phyloP scores from a whole-genome alignment of 2,888 invertebrate species.

The Teinopalpus imperialis region DNA sequence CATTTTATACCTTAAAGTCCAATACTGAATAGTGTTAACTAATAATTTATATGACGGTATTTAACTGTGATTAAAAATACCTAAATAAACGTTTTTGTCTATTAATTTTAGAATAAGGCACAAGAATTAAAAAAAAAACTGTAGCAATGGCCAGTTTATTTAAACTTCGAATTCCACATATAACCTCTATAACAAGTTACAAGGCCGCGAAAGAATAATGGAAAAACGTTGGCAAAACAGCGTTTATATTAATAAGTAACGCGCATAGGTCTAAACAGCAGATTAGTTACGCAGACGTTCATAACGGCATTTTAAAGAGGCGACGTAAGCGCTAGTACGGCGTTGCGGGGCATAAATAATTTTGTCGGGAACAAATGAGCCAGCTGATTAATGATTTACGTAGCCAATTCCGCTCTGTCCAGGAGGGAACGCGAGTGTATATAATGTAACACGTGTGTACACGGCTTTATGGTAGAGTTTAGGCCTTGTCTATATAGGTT shows the following conservation, averaged over 20 bases:
- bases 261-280: slow-evolving; percentile 21
- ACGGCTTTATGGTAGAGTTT: slow-evolving; percentile 15
- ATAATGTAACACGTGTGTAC: slow-evolving; percentile 26
- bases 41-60: too few species aligned
- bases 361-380: slow-evolving; percentile 77
- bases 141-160: too few species aligned
- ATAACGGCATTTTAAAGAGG: slow-evolving; percentile 68
- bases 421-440: slow-evolving; percentile 36
- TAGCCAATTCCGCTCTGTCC: slow-evolving; percentile 67
- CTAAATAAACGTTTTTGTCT: too few species aligned
- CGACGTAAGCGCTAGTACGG: slow-evolving; percentile 52
- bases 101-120: too few species aligned
- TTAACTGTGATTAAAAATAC: too few species aligned
- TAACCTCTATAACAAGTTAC: too few species aligned
- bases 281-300: slow-evolving; percentile 43
- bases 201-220: background rate
- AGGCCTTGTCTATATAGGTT: slow-evolving; percentile 1
- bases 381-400: slow-evolving; percentile 79
- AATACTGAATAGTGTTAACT: too few species aligned
- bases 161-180: too few species aligned
- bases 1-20: too few species aligned
- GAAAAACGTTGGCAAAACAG: slow-evolving; percentile 4
- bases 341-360: slow-evolving; percentile 68
- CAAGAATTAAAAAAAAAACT: too few species aligned
- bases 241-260: slow-evolving; percentile 2